Percentiles rank a stretch among this genome's conserved stretches.
phyloP scores from a whole-genome alignment of 2,113 vertebrate species.

The Taurulus bubalis region DNA sequence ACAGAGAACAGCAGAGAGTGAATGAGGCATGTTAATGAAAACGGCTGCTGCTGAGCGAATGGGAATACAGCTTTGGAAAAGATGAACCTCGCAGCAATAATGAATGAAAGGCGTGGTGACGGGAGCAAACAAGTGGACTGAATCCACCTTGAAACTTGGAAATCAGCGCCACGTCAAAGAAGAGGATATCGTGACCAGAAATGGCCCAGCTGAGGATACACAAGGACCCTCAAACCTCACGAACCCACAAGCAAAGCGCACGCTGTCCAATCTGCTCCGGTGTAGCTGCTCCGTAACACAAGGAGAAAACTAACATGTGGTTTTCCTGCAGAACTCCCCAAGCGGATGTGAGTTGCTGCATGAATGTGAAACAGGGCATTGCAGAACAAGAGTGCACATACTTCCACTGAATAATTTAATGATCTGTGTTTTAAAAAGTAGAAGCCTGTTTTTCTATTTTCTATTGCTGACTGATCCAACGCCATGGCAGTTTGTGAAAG shows the following conservation, averaged over 20 bases:
- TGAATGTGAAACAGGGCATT: slow-evolving; percentile 59
- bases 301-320: slow-evolving; percentile 36
- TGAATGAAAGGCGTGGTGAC: slow-evolving; percentile 38
- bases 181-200: slow-evolving; percentile 15
- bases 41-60: slow-evolving; percentile 28
- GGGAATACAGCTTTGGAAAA: slow-evolving; percentile 43
- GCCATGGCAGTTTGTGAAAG: slow-evolving; percentile 14
- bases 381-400: slow-evolving; percentile 48
- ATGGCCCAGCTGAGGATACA: slow-evolving; percentile 8
- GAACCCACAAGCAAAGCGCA: slow-evolving; percentile 1
- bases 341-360: slow-evolving; percentile 35
- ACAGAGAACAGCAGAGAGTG: slow-evolving; percentile 43
- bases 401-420: slow-evolving; percentile 71
- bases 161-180: slow-evolving; percentile 21
- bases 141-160: slow-evolving; percentile 29
- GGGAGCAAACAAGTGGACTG: slow-evolving; percentile 20
- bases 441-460: slow-evolving; percentile 36
- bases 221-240: not conserved
- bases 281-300: slow-evolving; percentile 25
- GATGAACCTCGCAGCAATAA: slow-evolving; percentile 44
- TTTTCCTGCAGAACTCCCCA: slow-evolving; percentile 42
- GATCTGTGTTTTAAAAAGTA: slow-evolving; percentile 36
- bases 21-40: slow-evolving; percentile 63
- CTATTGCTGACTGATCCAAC: slow-evolving; percentile 21
- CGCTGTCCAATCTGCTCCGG: slow-evolving; percentile 1